phyloP scores from a whole-genome alignment of 2,888 invertebrate species.

The Andrena chrysosceles region DNA sequence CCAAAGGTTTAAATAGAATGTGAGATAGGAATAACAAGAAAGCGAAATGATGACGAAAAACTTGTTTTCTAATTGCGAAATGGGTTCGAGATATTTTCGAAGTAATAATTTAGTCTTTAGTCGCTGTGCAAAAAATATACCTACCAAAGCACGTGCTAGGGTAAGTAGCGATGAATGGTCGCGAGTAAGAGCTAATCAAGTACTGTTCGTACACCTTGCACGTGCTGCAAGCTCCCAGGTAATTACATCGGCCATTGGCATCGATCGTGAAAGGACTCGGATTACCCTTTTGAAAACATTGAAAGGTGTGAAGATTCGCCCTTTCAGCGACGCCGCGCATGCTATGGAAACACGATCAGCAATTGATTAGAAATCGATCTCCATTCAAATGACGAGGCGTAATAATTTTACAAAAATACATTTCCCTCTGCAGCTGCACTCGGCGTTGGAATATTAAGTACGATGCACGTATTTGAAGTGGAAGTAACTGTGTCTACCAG shows the following conservation, averaged over 20 bases:
- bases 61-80: neutral
- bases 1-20: neutral
- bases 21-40: neutral
- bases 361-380: slow-evolving; percentile 42
- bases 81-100: neutral
- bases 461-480: neutral
- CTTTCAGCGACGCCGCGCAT: slow-evolving; percentile 30
- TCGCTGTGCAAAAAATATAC: slow-evolving; percentile 11
- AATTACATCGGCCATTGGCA: slow-evolving; percentile 68
- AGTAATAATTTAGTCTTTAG: slow-evolving; percentile 9
- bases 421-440: neutral
- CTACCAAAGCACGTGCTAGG: slow-evolving; percentile 23
- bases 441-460: neutral
- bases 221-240: slow-evolving; percentile 64
- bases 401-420: neutral
- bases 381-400: neutral
- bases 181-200: slow-evolving; percentile 53
- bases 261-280: slow-evolving; percentile 69
- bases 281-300: slow-evolving; percentile 69
- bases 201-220: slow-evolving; percentile 60
- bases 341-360: slow-evolving; percentile 35
- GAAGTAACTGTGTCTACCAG: neutral
- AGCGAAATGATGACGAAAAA: neutral
- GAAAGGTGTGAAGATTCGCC: slow-evolving; percentile 63
- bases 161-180: slow-evolving; percentile 45